phyloP scores from a whole-genome alignment of 2,797 vertebrate genomes.

The Lycodopsis pacificus region DNA sequence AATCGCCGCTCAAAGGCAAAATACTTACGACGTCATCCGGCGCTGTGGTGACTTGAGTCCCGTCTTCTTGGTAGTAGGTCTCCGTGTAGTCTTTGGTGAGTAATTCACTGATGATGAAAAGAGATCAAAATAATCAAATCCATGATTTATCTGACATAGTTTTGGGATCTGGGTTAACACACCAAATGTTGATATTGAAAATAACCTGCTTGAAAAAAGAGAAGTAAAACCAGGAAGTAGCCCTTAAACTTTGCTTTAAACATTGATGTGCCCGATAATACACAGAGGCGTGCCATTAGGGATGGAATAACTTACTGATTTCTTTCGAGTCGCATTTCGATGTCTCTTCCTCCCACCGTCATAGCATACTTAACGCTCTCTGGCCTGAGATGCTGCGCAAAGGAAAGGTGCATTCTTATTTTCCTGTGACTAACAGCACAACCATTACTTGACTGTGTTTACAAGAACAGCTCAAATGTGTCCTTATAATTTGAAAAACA shows the following conservation, averaged over 20 bases:
- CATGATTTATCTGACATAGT: background rate
- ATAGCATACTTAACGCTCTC: conserved; percentile 76
- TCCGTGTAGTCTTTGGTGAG: conserved; percentile 81
- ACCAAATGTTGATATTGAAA: background rate
- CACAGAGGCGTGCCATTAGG: background rate
- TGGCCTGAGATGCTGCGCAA: conserved; percentile 67
- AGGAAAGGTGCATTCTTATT: background rate
- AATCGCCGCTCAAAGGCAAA: background rate
- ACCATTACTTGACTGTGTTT: too few species aligned
- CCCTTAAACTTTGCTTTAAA: background rate
- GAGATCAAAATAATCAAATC: background rate
- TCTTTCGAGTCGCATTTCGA: conserved; percentile 81
- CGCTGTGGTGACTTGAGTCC: conserved; percentile 67
- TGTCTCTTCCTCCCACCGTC: conserved; percentile 74
- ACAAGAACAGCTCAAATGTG: background rate
- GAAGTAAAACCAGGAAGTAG: background rate
- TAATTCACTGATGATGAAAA: conserved; percentile 70
- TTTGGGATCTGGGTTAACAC: background rate
- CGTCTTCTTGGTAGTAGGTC: conserved; percentile 79
- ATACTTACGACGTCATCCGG: conserved; percentile 80
- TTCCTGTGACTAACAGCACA: background rate
- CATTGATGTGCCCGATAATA: too few species aligned
- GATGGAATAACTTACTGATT: conserved; percentile 73
- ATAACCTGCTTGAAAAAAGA: background rate
- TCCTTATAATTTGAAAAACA: background rate